phyloP scores from a whole-genome alignment of 2,113 vertebrate species.

The Microtus richardsoni region DNA sequence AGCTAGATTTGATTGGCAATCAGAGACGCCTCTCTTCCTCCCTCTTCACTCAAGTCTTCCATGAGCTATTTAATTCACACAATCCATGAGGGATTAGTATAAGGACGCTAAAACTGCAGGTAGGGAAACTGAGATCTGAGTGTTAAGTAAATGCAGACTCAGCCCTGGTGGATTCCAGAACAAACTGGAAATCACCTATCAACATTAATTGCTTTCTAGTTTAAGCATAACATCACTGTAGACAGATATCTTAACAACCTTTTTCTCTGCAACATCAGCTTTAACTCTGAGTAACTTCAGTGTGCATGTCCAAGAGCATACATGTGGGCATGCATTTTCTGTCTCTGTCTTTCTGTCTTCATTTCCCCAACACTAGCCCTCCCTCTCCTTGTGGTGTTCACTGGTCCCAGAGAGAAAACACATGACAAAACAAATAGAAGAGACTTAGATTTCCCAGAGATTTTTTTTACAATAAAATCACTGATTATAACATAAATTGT shows the following conservation, averaged over 20 bases:
- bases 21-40: not conserved
- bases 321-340: not conserved
- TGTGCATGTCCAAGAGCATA: not conserved
- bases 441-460: constrained; percentile 72
- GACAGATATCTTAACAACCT: not conserved
- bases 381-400: not conserved
- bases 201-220: not conserved
- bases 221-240: not conserved
- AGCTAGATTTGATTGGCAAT: not conserved
- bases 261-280: not conserved
- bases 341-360: not conserved
- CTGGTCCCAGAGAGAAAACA: constrained; percentile 9
- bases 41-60: not conserved
- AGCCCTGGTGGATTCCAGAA: not conserved
- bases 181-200: not conserved
- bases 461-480: constrained; percentile 73
- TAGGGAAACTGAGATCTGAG: not conserved
- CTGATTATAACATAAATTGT: constrained; percentile 83
- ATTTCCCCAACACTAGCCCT: not conserved
- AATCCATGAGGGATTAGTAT: no score
- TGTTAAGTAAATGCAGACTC: not conserved
- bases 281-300: not conserved
- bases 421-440: constrained; percentile 54
- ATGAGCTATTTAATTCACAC: not conserved
- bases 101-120: not conserved